phyloP scores from a whole-genome alignment of 2,888 invertebrate species.

The Drosophila prolongata region DNA sequence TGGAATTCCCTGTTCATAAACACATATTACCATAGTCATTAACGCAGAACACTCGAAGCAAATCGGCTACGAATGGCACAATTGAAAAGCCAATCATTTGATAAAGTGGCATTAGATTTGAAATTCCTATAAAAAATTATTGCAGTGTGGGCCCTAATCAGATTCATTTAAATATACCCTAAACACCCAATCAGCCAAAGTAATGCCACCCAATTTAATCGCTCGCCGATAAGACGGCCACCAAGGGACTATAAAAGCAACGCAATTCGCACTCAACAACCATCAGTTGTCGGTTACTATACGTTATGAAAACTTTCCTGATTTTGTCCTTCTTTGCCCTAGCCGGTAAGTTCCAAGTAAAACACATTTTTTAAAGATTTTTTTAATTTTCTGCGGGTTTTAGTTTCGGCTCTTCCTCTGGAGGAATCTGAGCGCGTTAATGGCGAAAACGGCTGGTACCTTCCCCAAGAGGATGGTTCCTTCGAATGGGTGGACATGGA shows the following conservation, averaged over 20 bases:
- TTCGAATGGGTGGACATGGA: conserved; percentile 68
- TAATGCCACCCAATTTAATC: conserved; percentile 19
- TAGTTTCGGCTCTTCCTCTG: conserved; percentile 27
- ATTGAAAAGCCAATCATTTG: conserved; percentile 29
- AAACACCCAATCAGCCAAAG: conserved; percentile 6
- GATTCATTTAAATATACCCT: conserved; percentile 28
- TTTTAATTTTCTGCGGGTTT: too few species aligned
- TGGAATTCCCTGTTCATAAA: not conserved
- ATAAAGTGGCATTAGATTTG: conserved; percentile 7
- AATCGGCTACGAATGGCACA: conserved; percentile 12
- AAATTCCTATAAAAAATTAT: conserved; percentile 11
- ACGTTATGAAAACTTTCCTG: conserved; percentile 26
- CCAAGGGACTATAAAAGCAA: conserved; percentile 23
- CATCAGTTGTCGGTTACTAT: conserved; percentile 20
- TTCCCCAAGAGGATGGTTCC: conserved; percentile 73
- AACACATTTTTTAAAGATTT: not conserved
- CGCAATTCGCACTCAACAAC: not conserved
- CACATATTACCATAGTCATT: not conserved
- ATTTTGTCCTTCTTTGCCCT: conserved; percentile 23
- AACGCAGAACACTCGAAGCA: not conserved
- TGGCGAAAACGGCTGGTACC: conserved; percentile 71
- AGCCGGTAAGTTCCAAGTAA: conserved; percentile 9
- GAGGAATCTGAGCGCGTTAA: conserved; percentile 57
- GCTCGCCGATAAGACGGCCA: conserved; percentile 18
- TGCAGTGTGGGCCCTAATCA: conserved; percentile 1